A percentile compares a stretch with the other conserved stretches of the same genome.
Evolutionary conservation across 1,140 invertebrate genomes (phyloP).

Genomic region (Panagrolaimus sp.): DNA sequence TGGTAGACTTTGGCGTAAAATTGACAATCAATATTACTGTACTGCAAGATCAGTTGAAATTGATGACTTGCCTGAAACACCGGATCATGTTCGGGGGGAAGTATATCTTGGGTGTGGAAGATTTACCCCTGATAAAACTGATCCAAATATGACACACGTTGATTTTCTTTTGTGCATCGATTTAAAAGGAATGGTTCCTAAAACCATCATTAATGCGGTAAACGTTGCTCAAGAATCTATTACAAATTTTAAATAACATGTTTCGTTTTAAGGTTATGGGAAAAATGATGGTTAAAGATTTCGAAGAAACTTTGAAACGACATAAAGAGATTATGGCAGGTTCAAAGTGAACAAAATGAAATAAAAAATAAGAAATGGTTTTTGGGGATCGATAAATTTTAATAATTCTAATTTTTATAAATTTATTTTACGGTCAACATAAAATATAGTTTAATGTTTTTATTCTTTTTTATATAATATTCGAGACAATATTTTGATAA

Average conservation of each 20-base stretch:
- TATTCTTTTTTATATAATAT: too few species aligned
- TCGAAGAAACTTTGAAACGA: not conserved
- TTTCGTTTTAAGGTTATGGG: not conserved
- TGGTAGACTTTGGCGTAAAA: not conserved
- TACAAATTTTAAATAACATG: too few species aligned
- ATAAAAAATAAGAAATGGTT: too few species aligned
- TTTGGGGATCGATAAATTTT: too few species aligned
- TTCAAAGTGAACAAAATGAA: too few species aligned
- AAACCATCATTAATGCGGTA: not conserved
- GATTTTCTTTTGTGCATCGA: not conserved
- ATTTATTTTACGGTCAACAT: too few species aligned
- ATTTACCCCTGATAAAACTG: not conserved
- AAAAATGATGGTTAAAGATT: constrained; percentile 5
- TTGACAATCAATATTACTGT: not conserved
- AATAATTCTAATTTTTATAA: too few species aligned
- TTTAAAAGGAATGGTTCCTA: not conserved
- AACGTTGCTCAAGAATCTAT: too few species aligned
- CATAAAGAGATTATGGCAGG: not conserved
- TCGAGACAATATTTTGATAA: too few species aligned
- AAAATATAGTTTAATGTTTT: too few species aligned
- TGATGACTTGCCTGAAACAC: not conserved
- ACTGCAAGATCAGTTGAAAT: not conserved
- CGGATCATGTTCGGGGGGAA: not conserved
- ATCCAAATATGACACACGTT: not conserved
- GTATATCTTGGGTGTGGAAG: not conserved